Base-by-base conservation (phyloP, 2,888 invertebrate species). In the Chymomyza fuscimana region DNA sequence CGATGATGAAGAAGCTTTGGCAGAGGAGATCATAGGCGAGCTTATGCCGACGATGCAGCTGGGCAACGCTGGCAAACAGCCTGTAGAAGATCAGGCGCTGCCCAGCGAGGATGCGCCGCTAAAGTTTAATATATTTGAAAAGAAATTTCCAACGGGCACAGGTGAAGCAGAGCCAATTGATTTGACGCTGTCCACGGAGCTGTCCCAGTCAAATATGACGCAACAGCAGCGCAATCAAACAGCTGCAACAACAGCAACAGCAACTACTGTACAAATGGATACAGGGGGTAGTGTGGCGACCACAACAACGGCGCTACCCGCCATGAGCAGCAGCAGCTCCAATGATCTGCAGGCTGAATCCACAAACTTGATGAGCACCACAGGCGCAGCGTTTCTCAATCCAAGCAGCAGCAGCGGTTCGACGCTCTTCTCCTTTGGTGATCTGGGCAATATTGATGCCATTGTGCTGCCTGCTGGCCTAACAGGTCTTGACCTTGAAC, bases 51-150 rank as follows among this genome's bases (percentile, higher is more conserved):
- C 73, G 12, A 50, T 9, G 40, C 65, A 6, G 60, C 56, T 6
- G 52, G 69, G 5, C 32, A 32, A 32, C 9, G 9, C 1, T n/a
- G 5, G 64, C 58, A 50, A 29, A 50, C 58, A 29, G 29, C 58
- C 58, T 15, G 25, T 25, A 58, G 29, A 80, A 71, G 88, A 88
- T 58, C 80, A 88, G 73, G 80, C 79, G 1, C 65, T 82, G 67
- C 90, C 89, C 69, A 79, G 79, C 25, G 84, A 83, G 70, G 91
- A 91, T 78, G 91, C 89, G 5, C 92, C 92, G 0, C 74, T 92
- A 32, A 92, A 92, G 71, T 91, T 92, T 58, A 90, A 91, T 68
- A 90, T 92, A 69, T 92, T 92, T 69, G 78, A 90, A 52, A 89
- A 87, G 64, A 90, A 89, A 71, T 91, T 88, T 77, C 86, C 89